Evolutionary conservation across 2,888 invertebrate genomes (phyloP).

Genomic region (Drosophila hamatofila): DNA sequence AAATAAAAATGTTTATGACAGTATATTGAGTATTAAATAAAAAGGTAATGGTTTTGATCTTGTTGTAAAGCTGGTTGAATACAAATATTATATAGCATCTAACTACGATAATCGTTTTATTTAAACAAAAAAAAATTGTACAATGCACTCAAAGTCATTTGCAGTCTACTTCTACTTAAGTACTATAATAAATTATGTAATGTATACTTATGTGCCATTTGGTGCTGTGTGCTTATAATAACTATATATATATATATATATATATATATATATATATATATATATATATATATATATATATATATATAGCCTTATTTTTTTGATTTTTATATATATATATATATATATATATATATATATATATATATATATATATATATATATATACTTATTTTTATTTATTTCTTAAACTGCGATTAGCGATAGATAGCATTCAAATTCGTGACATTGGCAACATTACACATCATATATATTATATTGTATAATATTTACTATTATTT

Average conservation of each 20-base stretch:
- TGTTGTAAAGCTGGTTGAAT: conserved; percentile 25
- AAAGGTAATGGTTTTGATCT: neutral
- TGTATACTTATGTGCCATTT: conserved; percentile 30
- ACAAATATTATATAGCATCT: conserved; percentile 25
- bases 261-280: conserved; percentile 26
- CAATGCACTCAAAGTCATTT: conserved; percentile 22
- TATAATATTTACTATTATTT: too few species aligned
- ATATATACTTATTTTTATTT: conserved; percentile 4
- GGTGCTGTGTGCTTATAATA: conserved; percentile 32
- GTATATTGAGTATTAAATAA: conserved; percentile 1
- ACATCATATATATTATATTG: too few species aligned
- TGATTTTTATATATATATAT: too few species aligned
- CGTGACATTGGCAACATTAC: conserved; percentile 37
- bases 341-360: conserved; percentile 26
- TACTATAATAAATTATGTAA: neutral
- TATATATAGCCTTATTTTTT: too few species aligned
- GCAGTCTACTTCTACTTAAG: conserved; percentile 32
- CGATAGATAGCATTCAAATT: conserved; percentile 82
- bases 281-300: conserved; percentile 21
- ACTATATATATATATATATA: conserved; percentile 28
- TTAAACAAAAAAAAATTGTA: conserved; percentile 27
- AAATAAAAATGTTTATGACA: conserved; percentile 19
- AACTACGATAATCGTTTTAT: conserved; percentile 39
- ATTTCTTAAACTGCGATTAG: conserved; percentile 56
- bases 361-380: conserved; percentile 21